These are phyloP conservation scores for Pomacea canaliculata DNA, from an alignment of 2,888 invertebrate species.

Conservation along the genomic window DNA sequence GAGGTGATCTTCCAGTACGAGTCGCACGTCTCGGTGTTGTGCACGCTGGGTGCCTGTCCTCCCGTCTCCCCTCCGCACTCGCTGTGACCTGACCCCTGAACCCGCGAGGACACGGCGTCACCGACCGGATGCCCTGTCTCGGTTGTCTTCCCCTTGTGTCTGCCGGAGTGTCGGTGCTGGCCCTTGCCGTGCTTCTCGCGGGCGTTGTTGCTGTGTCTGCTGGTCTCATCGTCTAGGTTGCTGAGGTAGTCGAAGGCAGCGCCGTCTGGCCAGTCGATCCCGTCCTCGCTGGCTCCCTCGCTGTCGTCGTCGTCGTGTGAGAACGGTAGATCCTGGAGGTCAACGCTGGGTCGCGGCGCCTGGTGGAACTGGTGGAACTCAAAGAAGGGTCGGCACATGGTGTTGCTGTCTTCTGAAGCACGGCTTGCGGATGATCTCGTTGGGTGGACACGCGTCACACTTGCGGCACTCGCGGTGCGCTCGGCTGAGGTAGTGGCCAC, in stretches of 20 bases:
- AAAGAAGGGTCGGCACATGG: constrained; percentile 21
- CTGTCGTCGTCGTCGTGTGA: background rate
- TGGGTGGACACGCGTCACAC: constrained; percentile 20
- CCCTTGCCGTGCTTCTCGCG: background rate
- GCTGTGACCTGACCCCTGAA: background rate
- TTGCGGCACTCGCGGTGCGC: background rate
- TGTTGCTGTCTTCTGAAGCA: constrained; percentile 7
- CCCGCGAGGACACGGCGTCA: background rate
- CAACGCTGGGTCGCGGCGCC: constrained; percentile 7
- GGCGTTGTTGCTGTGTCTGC: background rate
- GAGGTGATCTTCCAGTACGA: constrained; percentile 18
- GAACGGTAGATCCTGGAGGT: background rate
- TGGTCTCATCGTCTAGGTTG: no score
- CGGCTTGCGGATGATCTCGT: constrained; percentile 25
- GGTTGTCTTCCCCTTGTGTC: background rate
- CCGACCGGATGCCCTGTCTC: background rate
- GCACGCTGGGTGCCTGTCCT: constrained; percentile 2
- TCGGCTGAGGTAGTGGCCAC: background rate
- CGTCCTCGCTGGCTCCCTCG: background rate
- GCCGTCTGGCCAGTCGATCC: background rate
- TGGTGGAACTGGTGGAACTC: constrained; percentile 26
- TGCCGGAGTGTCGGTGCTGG: background rate
- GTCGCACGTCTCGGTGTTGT: constrained; percentile 4
- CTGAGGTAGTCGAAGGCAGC: no score
- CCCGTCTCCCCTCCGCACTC: background rate